phyloP scores from a whole-genome alignment of 2,888 invertebrate genomes.

The Mellilla xanthometata region DNA sequence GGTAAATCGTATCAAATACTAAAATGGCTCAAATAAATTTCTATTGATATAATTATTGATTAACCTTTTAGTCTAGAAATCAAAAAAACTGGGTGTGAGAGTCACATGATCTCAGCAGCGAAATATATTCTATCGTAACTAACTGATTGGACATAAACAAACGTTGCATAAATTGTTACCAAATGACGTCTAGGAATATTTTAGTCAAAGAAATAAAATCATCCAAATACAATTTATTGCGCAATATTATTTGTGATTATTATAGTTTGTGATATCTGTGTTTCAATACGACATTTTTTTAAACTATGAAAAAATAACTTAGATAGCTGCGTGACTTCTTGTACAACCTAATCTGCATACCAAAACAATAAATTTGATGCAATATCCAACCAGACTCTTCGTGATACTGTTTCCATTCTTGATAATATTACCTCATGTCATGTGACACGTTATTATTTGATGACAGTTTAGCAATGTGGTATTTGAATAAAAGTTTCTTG shows the following conservation, averaged over 20 bases:
- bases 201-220: too few relatives aligned
- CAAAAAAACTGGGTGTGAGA: background rate
- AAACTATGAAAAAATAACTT: too few relatives aligned
- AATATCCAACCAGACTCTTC: slow-evolving; percentile 23
- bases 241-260: too few relatives aligned
- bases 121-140: slow-evolving; percentile 2
- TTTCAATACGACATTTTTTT: too few relatives aligned
- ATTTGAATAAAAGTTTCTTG: slow-evolving; percentile 6
- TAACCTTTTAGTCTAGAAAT: too few relatives aligned
- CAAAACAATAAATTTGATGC: slow-evolving; percentile 40
- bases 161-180: slow-evolving; percentile 37
- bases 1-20: too few relatives aligned
- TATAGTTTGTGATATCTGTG: too few relatives aligned
- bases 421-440: slow-evolving; percentile 10
- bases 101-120: background rate
- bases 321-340: slow-evolving; percentile 35
- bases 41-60: too few relatives aligned
- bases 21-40: too few relatives aligned
- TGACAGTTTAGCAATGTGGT: background rate
- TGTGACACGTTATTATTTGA: slow-evolving; percentile 3
- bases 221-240: too few relatives aligned
- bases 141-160: slow-evolving; percentile 20
- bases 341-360: slow-evolving; percentile 47
- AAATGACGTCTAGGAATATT: slow-evolving; percentile 8
- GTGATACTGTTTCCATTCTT: slow-evolving; percentile 16